phyloP scores from a whole-genome alignment of 2,888 invertebrate species.

The Campoletis raptor region DNA sequence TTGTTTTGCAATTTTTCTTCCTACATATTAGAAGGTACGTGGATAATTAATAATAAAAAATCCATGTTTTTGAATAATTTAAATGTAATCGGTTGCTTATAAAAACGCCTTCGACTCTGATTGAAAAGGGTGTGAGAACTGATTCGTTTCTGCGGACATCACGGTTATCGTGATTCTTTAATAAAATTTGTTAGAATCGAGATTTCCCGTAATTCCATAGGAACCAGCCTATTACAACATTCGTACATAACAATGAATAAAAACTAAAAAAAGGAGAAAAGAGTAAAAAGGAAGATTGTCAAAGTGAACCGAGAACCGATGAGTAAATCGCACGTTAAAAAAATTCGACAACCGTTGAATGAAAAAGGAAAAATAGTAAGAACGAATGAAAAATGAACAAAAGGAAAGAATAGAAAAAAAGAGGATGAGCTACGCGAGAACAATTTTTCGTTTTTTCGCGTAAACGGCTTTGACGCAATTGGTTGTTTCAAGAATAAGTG shows the following conservation, averaged over 20 bases:
- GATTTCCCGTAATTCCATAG: constrained; percentile 59
- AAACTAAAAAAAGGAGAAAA: constrained; percentile 24
- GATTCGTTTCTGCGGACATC: constrained; percentile 44
- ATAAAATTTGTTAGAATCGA: constrained; percentile 41
- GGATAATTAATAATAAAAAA: not conserved
- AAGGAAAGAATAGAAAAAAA: constrained; percentile 16
- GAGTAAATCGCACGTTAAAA: not conserved
- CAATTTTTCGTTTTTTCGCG: constrained; percentile 79
- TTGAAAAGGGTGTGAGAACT: constrained; percentile 8
- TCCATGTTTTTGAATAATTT: not conserved
- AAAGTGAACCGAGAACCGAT: not conserved
- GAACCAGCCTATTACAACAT: constrained; percentile 62
- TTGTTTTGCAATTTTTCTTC: not conserved
- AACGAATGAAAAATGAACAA: constrained; percentile 13
- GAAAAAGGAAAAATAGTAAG: constrained; percentile 6
- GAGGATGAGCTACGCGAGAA: constrained; percentile 67
- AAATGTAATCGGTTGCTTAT: not conserved
- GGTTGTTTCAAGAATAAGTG: constrained; percentile 80
- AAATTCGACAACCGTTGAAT: constrained; percentile 41
- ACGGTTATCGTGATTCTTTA: constrained; percentile 27
- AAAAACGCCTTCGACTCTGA: not conserved
- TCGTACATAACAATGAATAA: constrained; percentile 41
- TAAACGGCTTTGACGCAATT: constrained; percentile 81
- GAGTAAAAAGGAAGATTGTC: not conserved
- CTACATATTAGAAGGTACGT: not conserved